Evolutionary conservation across 2,113 vertebrate species (phyloP).

Genomic region (Ochotona curzoniae): DNA sequence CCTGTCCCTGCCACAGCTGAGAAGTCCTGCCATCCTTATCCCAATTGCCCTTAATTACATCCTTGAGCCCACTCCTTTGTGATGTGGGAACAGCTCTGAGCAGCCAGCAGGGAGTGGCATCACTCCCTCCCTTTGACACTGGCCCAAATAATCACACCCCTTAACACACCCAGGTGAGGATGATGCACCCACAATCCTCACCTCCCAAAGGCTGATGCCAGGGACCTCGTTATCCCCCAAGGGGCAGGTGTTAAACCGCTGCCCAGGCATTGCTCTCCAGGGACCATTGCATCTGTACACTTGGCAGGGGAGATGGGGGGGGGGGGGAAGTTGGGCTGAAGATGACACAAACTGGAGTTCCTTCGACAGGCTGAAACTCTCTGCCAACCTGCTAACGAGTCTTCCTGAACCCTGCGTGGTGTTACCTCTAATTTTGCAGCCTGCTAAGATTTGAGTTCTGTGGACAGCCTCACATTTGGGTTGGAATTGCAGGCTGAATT

Average conservation of each 20-base stretch:
- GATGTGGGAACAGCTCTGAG: conserved; percentile 50
- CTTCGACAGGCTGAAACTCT: conserved; percentile 79
- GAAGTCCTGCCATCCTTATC: neutral
- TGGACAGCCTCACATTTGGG: conserved; percentile 88
- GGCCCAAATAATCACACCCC: neutral
- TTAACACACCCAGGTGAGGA: neutral
- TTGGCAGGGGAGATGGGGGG: neutral
- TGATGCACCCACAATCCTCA: neutral
- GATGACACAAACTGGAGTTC: conserved; percentile 77
- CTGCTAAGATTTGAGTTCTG: conserved; percentile 87
- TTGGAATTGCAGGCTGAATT: conserved; percentile 87
- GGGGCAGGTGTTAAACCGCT: neutral
- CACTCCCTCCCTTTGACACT: conserved; percentile 38
- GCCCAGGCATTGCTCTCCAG: conserved; percentile 2
- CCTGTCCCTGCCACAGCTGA: neutral
- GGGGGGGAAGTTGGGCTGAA: conserved; percentile 43
- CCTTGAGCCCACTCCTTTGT: conserved; percentile 74
- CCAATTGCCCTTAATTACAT: neutral
- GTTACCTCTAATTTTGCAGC: conserved; percentile 88
- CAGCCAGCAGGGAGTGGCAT: neutral
- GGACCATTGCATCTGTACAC: conserved; percentile 8
- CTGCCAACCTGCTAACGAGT: conserved; percentile 89
- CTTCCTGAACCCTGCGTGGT: conserved; percentile 85
- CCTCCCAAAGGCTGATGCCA: neutral
- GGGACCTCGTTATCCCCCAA: neutral